These are phyloP conservation scores for Andrena flavipes DNA, from an alignment of 2,888 invertebrate species.

Conservation along the genomic window DNA sequence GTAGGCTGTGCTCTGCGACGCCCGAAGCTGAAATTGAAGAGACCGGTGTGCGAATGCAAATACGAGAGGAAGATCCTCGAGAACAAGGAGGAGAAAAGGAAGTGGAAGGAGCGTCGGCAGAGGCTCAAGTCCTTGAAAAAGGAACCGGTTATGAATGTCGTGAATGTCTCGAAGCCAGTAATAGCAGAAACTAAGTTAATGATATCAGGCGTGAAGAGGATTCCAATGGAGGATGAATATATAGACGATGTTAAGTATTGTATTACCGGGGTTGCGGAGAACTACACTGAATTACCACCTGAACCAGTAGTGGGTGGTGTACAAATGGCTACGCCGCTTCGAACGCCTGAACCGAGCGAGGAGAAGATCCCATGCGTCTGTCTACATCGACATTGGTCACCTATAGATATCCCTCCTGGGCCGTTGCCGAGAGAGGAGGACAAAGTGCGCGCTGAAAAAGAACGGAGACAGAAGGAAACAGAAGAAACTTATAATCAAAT, in stretches of 20 bases:
- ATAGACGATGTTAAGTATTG: slow-evolving; percentile 69
- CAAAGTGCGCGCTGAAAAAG: slow-evolving; percentile 29
- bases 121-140: slow-evolving; percentile 71
- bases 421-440: slow-evolving; percentile 54
- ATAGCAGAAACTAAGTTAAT: slow-evolving; percentile 71
- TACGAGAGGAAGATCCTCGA: slow-evolving; percentile 78
- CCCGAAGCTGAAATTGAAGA: slow-evolving; percentile 67
- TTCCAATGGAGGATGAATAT: slow-evolving; percentile 56
- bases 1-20: slow-evolving; percentile 33
- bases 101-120: slow-evolving; percentile 69
- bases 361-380: slow-evolving; percentile 53
- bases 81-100: slow-evolving; percentile 71
- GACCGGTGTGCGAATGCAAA: slow-evolving; percentile 80
- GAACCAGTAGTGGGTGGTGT: slow-evolving; percentile 69
- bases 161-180: slow-evolving; percentile 70
- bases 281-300: slow-evolving; percentile 62
- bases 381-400: slow-evolving; percentile 74
- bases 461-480: slow-evolving; percentile 33
- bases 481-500: slow-evolving; percentile 53
- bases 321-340: slow-evolving; percentile 72
- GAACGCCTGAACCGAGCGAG: slow-evolving; percentile 73
- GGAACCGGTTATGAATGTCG: slow-evolving; percentile 62
- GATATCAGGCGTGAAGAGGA: slow-evolving; percentile 71
- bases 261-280: slow-evolving; percentile 71
- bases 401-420: slow-evolving; percentile 60